Conservation (phyloP, 2,113 vertebrate species). For the Tonatia bakeri region DNA sequence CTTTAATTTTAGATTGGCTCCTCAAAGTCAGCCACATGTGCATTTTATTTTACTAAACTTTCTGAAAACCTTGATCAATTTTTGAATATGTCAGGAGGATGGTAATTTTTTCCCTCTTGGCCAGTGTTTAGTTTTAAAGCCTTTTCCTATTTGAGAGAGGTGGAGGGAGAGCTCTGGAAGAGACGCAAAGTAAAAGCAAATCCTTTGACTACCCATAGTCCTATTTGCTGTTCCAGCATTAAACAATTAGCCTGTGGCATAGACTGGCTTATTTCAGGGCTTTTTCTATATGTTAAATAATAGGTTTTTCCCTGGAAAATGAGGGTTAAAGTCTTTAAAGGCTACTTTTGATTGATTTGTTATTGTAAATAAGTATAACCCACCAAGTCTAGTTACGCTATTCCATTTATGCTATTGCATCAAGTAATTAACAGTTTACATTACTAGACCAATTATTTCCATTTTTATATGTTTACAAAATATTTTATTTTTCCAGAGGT, state of each 20-base stretch:
- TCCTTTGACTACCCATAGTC: background rate
- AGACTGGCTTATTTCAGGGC: background rate
- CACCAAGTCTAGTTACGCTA: background rate
- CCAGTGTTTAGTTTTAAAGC: background rate
- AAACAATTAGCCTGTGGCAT: background rate
- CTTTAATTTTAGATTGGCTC: slow-evolving; percentile 56
- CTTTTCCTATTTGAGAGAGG: background rate
- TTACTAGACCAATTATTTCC: slow-evolving; percentile 39
- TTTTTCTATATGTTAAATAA: background rate
- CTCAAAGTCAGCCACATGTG: slow-evolving; percentile 14
- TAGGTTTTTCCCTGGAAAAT: slow-evolving; percentile 36
- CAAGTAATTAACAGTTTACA: slow-evolving; percentile 14
- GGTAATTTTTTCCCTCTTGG: background rate
- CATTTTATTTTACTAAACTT: slow-evolving; percentile 42
- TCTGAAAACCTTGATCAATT: slow-evolving; percentile 37
- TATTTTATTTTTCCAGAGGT: slow-evolving; percentile 33
- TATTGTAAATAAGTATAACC: slow-evolving; percentile 3
- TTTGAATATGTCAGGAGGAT: slow-evolving; percentile 25
- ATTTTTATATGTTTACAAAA: slow-evolving; percentile 39
- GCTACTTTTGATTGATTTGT: slow-evolving; percentile 28
- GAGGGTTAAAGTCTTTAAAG: slow-evolving; percentile 23
- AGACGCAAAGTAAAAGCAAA: slow-evolving; percentile 28
- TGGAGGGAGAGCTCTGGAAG: background rate
- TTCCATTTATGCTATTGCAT: slow-evolving; percentile 31
- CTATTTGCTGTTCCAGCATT: slow-evolving; percentile 11